These are phyloP conservation scores for Miniopterus natalensis DNA, from an alignment of 2,113 vertebrate species.

Conservation along the genomic window DNA sequence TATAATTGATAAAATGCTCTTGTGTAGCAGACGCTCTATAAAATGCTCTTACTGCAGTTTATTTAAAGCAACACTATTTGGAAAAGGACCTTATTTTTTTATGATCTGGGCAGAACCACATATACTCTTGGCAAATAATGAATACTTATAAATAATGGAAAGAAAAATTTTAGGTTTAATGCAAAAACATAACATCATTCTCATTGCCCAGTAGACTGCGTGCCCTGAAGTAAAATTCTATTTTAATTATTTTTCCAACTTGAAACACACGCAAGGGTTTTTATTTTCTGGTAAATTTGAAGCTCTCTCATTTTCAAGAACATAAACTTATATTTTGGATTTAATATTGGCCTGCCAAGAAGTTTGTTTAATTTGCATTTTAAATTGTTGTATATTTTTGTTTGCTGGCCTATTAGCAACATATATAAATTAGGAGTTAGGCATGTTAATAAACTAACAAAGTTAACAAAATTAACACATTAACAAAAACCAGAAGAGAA, in stretches of 20 bases:
- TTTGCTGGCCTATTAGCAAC: background rate
- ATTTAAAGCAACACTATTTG: background rate
- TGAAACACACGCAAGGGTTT: background rate
- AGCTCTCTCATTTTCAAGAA: slow-evolving; percentile 19
- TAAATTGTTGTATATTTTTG: background rate
- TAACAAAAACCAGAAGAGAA: background rate
- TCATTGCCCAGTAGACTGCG: background rate
- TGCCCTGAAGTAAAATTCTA: background rate
- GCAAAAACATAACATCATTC: slow-evolving; percentile 16
- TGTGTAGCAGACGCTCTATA: background rate
- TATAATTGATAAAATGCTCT: background rate
- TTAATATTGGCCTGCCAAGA: background rate
- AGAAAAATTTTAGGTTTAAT: slow-evolving; percentile 32
- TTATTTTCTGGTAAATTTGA: slow-evolving; percentile 40
- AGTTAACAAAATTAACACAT: background rate
- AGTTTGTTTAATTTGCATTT: slow-evolving; percentile 29
- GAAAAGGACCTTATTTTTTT: background rate
- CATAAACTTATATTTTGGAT: background rate
- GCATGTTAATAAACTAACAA: background rate
- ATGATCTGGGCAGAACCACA: background rate
- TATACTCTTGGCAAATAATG: background rate
- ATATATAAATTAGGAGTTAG: background rate
- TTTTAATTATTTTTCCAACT: slow-evolving; percentile 50
- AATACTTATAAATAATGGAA: slow-evolving; percentile 60
- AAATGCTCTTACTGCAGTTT: background rate